Percentiles rank a stretch among this genome's conserved stretches.
Conservation (phyloP, 64 coral and sea anemone genomes). For the Anthopleura sola region DNA sequence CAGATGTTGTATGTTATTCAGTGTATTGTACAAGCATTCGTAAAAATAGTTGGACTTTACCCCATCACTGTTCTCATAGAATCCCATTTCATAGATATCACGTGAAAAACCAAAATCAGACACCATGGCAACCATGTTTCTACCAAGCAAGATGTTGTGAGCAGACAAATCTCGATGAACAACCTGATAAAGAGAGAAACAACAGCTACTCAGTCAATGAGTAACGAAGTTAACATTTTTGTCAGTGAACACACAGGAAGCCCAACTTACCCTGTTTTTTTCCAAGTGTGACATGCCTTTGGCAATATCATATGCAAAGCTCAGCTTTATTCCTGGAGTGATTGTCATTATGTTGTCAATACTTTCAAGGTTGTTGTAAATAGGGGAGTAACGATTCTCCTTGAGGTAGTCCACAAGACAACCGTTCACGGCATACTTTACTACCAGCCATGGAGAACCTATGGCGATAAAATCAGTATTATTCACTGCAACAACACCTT, state of each 20-base stretch:
- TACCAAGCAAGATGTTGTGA: constrained; percentile 15
- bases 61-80: neutral
- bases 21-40: too few species aligned
- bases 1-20: neutral
- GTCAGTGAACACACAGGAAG: neutral
- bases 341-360: neutral
- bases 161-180: neutral
- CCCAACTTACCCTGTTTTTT: constrained; percentile 37
- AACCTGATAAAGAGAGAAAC: neutral
- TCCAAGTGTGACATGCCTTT: constrained; percentile 67
- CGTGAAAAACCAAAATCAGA: constrained; percentile 26
- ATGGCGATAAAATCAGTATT: too few species aligned
- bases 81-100: constrained; percentile 7
- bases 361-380: constrained; percentile 20
- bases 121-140: constrained; percentile 15
- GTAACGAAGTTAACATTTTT: neutral
- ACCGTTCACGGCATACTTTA: constrained; percentile 77
- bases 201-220: too few species aligned
- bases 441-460: constrained; percentile 77
- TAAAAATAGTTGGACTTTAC: neutral
- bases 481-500: too few species aligned
- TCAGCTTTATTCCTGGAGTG: constrained; percentile 1
- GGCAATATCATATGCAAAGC: constrained; percentile 65
- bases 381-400: constrained; percentile 5
- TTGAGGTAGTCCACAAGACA: constrained; percentile 51